Conservation (phyloP, 2,888 invertebrate species). For the Protonemura montana region DNA sequence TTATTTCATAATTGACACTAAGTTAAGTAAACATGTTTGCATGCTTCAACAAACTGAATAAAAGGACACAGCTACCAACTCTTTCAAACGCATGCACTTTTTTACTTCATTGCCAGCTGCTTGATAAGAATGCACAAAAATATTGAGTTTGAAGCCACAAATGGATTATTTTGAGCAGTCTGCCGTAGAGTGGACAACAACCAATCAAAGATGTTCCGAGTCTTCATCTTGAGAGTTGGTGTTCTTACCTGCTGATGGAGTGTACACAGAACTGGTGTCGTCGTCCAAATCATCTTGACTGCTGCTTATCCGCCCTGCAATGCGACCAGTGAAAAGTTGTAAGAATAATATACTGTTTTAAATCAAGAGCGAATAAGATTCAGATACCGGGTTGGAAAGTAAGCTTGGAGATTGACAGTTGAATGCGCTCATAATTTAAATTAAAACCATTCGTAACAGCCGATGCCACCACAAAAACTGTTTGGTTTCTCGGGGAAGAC, state of each 20-base stretch:
- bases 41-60: background rate
- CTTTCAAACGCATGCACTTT: background rate
- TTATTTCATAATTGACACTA: background rate
- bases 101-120: too few relatives aligned
- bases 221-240: constrained; percentile 55
- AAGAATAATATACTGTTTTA: too few relatives aligned
- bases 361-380: background rate
- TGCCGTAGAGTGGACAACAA: background rate
- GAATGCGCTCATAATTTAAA: too few relatives aligned
- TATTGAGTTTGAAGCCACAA: background rate
- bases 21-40: background rate
- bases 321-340: constrained; percentile 20
- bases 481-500: too few relatives aligned
- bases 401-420: too few relatives aligned
- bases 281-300: constrained; percentile 88
- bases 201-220: constrained; percentile 40
- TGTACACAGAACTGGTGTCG: constrained; percentile 75
- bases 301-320: constrained; percentile 77
- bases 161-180: background rate
- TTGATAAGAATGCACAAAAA: background rate
- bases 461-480: too few relatives aligned
- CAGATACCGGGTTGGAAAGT: too few relatives aligned
- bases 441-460: too few relatives aligned
- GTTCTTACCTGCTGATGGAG: constrained; percentile 72
- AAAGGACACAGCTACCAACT: background rate